Evolutionary conservation across 2,113 vertebrate genomes (phyloP), one percentile per base, ranked within the genome.

Genomic region (Dolichotis patagonum): DNA sequence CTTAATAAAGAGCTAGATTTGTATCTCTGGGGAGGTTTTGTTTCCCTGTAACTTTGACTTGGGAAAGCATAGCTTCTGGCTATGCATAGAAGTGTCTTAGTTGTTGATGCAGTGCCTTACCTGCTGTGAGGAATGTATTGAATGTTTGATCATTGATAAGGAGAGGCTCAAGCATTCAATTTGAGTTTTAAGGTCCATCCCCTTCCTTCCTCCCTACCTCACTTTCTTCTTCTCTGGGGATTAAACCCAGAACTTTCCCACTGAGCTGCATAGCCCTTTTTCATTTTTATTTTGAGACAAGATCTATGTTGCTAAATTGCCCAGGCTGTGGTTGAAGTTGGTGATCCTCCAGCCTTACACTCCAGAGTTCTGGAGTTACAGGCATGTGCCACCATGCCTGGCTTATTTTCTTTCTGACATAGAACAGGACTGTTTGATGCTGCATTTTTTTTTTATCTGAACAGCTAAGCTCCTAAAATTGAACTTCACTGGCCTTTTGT

Each of bases 121-220:
- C 38, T 97, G 80, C 95, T 90, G 63, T 69, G 86, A 95, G 94
- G 97, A 97, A 95, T 96, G 97, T 86, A 7, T 41, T 96, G 43
- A 77, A 85, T 96, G 85, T 98, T 97, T 95, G 92, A 97, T 97
- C 94, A 96, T 49, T 90, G 71, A 91, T 93, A 87, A 83, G 86
- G 56, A 87, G 73, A 94, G n/a, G 35, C 80, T 96, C 80, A 75
- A 82, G 69, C 0, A 0, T 90, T 80, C 73, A 28, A 60, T 73
- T 85, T 81, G 88, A 75, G 56, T 78, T 84, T 91, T 86, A 80
- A 84, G 12, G 43, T 49, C 43, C 7, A 14, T 49, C 75, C 75
- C 26, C 75, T 49, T 43, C 43, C 75, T 32, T 49, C 14, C 14
- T 49, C 26, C 41, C 13, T 77, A 28, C 26, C 13, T 46, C 73